Conservation (phyloP, 64 coral and sea anemone species). For the Hydrozoanthus tunicans region DNA sequence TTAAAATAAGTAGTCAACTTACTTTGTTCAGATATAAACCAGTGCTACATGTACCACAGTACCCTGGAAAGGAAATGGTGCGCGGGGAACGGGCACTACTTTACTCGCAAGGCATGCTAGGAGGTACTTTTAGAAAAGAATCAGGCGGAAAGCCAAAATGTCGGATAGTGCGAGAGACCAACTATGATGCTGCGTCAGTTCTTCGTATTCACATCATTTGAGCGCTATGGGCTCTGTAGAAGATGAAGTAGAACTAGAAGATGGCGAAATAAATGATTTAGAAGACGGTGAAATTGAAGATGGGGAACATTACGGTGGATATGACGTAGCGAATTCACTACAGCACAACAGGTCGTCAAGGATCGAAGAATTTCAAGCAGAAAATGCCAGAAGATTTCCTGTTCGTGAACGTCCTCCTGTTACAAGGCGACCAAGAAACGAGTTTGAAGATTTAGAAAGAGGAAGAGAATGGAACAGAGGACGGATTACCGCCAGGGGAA, state of each 20-base stretch:
- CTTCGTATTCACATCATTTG: background rate
- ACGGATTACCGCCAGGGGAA: background rate
- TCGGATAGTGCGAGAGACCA: background rate
- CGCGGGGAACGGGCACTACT: slow-evolving; percentile 21
- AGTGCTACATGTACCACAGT: no score
- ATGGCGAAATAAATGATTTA: slow-evolving; percentile 60
- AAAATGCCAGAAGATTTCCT: slow-evolving; percentile 15
- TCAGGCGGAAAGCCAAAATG: slow-evolving; percentile 25
- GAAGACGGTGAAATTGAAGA: slow-evolving; percentile 61
- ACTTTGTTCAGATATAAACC: no score
- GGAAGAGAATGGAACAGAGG: slow-evolving; percentile 36
- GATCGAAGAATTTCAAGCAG: slow-evolving; percentile 4
- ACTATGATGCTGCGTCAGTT: slow-evolving; percentile 23
- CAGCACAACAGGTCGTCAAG: background rate
- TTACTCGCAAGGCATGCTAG: slow-evolving; percentile 26
- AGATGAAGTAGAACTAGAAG: slow-evolving; percentile 43
- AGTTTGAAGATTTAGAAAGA: background rate
- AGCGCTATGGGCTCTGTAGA: slow-evolving; percentile 26
- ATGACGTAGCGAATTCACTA: background rate
- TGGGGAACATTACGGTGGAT: background rate
- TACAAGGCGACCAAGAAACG: slow-evolving; percentile 18
- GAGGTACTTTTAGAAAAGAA: background rate
- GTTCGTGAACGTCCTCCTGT: background rate
- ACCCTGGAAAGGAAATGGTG: background rate
- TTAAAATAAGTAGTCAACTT: no score